Base-by-base conservation (phyloP, 2,113 vertebrate genomes). In the Rhinolophus sinicus region DNA sequence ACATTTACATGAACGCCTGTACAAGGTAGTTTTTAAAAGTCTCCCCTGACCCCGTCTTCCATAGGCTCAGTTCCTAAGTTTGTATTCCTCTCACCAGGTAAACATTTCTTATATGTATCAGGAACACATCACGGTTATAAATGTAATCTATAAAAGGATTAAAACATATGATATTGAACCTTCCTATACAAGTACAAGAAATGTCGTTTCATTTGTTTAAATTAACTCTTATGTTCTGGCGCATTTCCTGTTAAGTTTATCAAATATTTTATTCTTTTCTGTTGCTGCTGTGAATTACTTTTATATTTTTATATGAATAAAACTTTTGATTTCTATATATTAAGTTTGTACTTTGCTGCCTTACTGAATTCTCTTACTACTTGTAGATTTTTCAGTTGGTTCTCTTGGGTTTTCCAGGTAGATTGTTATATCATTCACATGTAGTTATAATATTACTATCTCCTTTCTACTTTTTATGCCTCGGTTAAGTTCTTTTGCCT, bases 331-430 rank as follows among this genome's bases (percentile, higher is more conserved):
- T 77, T 85, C 52, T 86, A 14, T 28, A 87, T 75, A 77, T 77
- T 93, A 92, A 77, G 88, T 93, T 90, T 72, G 3, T 78, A 52
- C 52, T 91, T 88, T 83, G 78, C 38, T 78, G 77, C 5, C 40
- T 77, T 54, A 56, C 50, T 96, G 47, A 83, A 90, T 94, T 93
- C 7, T 70, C 38, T 95, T 72, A 60, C 82, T 60, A 69, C 7
- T 38, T 96, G 12, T 18, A 88, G 50, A 93, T 54, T 86, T 73
- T 80, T 73, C 47, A 75, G 22, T 78, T 94, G 35, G 28, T 69
- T 96, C 33, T 67, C 62, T 91, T 89, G 30, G 35, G 26, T 94
- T 90, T 95, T 82, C 62, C 60, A 67, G 38, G 62, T 83, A 94
- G 40, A 83, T 4, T 90, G 38, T 40, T 62, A 75, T 26, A 75